Evolutionary conservation across 2,888 invertebrate genomes (phyloP).

Genomic region (Drosophila kanekoi): DNA sequence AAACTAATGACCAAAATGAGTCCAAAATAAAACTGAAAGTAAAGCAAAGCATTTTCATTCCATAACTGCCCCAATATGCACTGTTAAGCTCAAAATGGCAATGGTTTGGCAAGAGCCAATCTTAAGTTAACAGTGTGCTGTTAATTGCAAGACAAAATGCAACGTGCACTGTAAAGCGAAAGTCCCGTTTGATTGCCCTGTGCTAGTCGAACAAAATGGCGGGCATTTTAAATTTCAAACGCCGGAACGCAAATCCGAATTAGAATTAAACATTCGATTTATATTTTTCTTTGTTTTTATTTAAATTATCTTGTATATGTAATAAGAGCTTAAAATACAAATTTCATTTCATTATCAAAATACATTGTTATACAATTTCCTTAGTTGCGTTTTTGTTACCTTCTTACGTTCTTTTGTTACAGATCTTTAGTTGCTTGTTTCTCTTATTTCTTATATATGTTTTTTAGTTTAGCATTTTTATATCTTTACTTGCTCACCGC

Average conservation of each 20-base stretch:
- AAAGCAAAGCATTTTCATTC: neutral
- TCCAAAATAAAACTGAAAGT: conserved; percentile 36
- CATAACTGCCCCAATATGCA: neutral
- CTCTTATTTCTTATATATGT: conserved; percentile 43
- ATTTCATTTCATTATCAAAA: conserved; percentile 78
- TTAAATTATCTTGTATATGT: conserved; percentile 75
- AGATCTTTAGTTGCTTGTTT: conserved; percentile 59
- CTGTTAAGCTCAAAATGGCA: conserved; percentile 3
- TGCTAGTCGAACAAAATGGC: neutral
- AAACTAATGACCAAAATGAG: conserved; percentile 47
- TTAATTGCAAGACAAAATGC: neutral
- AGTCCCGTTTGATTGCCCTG: neutral
- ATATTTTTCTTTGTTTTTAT: conserved; percentile 51
- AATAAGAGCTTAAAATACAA: conserved; percentile 76
- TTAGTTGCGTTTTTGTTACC: conserved; percentile 58
- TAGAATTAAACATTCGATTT: neutral
- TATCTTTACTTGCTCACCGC: conserved; percentile 47
- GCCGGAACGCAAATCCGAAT: neutral
- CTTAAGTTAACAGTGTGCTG: no score
- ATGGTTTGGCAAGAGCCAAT: no score
- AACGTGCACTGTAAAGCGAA: neutral
- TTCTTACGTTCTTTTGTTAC: conserved; percentile 46
- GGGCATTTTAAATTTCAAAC: neutral
- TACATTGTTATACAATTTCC: conserved; percentile 80
- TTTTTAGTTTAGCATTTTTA: conserved; percentile 50